Evolutionary conservation across 2,113 vertebrate genomes (phyloP).

Genomic region (Halichoerus grypus): DNA sequence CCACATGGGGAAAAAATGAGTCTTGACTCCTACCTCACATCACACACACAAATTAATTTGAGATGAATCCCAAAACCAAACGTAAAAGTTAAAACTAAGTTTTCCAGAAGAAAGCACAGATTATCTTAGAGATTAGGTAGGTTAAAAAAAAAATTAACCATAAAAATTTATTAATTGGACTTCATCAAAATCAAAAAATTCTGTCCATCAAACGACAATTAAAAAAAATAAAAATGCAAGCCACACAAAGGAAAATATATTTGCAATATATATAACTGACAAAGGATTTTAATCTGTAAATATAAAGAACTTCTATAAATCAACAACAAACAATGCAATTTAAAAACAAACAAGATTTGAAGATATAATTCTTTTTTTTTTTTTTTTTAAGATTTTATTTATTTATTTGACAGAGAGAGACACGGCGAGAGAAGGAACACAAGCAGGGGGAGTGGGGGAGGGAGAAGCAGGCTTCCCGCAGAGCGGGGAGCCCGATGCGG

Average conservation of each 20-base stretch:
- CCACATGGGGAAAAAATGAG: neutral
- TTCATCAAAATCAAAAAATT: slow-evolving; percentile 29
- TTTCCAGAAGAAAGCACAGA: neutral
- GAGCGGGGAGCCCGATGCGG: too few relatives aligned
- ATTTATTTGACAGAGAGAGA: too few relatives aligned
- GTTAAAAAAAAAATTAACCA: neutral
- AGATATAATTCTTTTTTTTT: neutral
- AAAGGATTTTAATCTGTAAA: neutral
- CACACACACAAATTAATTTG: neutral
- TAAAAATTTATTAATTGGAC: neutral
- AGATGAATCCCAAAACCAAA: slow-evolving; percentile 13
- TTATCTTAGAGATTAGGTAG: neutral
- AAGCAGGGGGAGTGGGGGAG: too few relatives aligned
- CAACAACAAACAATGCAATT: neutral
- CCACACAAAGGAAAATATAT: neutral
- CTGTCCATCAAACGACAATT: neutral
- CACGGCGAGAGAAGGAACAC: too few relatives aligned
- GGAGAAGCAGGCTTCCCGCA: too few relatives aligned
- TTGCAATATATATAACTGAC: neutral
- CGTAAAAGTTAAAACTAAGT: neutral
- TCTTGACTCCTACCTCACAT: neutral
- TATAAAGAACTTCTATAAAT: neutral
- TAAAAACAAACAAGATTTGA: neutral
- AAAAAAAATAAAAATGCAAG: neutral
- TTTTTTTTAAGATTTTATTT: too few relatives aligned